Evolutionary conservation across 2,797 vertebrate species (phyloP), one percentile per base, ranked within the genome.

Genomic region (Myripristis jacobus): DNA sequence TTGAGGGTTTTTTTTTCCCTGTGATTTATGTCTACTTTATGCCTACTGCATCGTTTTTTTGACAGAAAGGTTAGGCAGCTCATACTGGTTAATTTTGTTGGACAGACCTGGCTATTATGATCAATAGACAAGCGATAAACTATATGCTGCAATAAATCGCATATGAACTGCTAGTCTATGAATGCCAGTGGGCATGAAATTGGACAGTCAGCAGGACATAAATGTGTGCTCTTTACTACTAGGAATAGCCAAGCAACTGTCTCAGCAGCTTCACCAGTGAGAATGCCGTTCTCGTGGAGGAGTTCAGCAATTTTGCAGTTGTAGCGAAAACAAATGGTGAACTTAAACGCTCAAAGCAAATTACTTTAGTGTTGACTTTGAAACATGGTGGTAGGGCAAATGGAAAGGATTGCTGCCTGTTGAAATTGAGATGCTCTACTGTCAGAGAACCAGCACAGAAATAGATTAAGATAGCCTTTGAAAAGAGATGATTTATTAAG

Each of bases 41-140:
- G 34, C 64, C 55, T 34, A 10, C 44, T 74, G n/a, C 22, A 80
- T 86, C 52, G n/a, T 66, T 71, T 75, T 73, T 57, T 25, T 75
- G 74, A 88, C 53, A 47, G n/a, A 71, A 73, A 73, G 64, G 70
- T 82, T 77, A 73, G 57, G 27, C 29, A 34, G 58, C 64, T 82
- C 31, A 58, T 18, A 61, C 55, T 56, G 46, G 3, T 74, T 77
- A 43, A 70, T 76, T 77, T 66, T 47, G 25, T 46, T 24, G 38
- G 77, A 76, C 77, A 83, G 65, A 83, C 69, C 27, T 53, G 3
- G 5, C 59, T 51, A 76, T 73, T 52, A 50, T 81, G 77, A 89
- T 85, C 66, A 79, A 73, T 81, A 62, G 54, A 63, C 52, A 53
- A 22, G 50, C 27, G 43, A 64, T 74, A 7, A 55, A 66, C 50